phyloP scores from a whole-genome alignment of 2,113 vertebrate species.

The Heteronetta atricapilla region DNA sequence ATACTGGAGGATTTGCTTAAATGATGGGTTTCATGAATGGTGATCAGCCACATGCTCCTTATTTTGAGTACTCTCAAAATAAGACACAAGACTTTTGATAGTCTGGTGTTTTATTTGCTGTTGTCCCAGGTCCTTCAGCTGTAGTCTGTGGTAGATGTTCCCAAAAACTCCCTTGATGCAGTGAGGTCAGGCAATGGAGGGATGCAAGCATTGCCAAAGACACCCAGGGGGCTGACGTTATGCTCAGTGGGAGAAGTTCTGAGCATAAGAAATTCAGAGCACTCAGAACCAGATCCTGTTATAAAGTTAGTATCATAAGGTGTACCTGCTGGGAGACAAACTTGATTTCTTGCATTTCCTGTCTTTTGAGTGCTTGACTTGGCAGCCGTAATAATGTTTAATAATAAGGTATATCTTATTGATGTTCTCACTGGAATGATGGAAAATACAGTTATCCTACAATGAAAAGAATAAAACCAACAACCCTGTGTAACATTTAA shows the following conservation, averaged over 20 bases:
- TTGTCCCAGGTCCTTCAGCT: background rate
- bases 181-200: background rate
- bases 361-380: background rate
- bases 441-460: background rate
- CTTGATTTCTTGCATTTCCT: background rate
- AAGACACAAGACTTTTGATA: too few relatives aligned
- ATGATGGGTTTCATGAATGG: background rate
- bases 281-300: background rate
- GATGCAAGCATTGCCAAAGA: accelerated
- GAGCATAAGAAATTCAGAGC: background rate
- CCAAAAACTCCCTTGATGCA: background rate
- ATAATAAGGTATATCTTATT: background rate
- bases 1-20: background rate
- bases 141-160: accelerated
- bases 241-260: background rate
- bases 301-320: background rate
- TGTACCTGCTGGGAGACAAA: background rate
- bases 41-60: background rate
- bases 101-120: background rate
- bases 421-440: background rate
- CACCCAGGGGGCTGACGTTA: background rate
- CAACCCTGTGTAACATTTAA: background rate
- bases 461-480: background rate
- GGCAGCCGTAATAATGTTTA: background rate
- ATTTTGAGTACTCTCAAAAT: background rate